Evolutionary conservation across 2,888 invertebrate species (phyloP).

Genomic region (Brachyptera risi): DNA sequence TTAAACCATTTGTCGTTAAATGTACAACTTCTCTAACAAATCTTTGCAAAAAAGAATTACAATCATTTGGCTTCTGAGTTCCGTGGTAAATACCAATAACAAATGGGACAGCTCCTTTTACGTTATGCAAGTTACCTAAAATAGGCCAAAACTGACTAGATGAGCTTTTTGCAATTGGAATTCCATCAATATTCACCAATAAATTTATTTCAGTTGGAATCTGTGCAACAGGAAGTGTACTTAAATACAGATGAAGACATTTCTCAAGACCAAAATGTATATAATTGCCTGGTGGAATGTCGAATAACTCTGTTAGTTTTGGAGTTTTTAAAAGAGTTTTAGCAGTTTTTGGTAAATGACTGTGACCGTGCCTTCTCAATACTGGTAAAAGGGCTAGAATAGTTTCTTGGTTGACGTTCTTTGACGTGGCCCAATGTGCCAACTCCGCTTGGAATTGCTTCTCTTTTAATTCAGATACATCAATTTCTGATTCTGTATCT

Average conservation of each 20-base stretch:
- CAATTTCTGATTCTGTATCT: constrained; percentile 15
- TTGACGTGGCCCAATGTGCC: not conserved
- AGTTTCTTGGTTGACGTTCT: constrained; percentile 12
- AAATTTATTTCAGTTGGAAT: not conserved
- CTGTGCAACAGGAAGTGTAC: not conserved
- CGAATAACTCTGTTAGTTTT: not conserved
- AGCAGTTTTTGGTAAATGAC: constrained; percentile 7
- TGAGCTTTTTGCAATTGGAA: constrained; percentile 31
- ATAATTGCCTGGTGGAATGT: constrained; percentile 4
- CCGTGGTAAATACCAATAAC: constrained; percentile 30
- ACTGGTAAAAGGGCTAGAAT: not conserved
- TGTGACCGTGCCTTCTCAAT: constrained; percentile 7
- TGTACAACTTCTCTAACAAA: constrained; percentile 26
- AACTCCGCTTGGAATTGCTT: constrained; percentile 1
- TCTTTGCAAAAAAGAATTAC: constrained; percentile 23
- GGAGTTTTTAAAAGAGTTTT: constrained; percentile 19
- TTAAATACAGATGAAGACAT: not conserved
- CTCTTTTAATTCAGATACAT: not conserved
- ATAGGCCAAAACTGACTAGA: constrained; percentile 33
- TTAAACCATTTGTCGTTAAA: constrained; percentile 20
- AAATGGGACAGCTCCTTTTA: not conserved
- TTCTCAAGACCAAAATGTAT: constrained; percentile 19
- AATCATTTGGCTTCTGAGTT: constrained; percentile 26
- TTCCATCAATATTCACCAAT: constrained; percentile 27
- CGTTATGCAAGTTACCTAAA: constrained; percentile 20